These are phyloP conservation scores for Pterophyllum scalare DNA, from an alignment of 2,113 vertebrate genomes.

Conservation along the genomic window DNA sequence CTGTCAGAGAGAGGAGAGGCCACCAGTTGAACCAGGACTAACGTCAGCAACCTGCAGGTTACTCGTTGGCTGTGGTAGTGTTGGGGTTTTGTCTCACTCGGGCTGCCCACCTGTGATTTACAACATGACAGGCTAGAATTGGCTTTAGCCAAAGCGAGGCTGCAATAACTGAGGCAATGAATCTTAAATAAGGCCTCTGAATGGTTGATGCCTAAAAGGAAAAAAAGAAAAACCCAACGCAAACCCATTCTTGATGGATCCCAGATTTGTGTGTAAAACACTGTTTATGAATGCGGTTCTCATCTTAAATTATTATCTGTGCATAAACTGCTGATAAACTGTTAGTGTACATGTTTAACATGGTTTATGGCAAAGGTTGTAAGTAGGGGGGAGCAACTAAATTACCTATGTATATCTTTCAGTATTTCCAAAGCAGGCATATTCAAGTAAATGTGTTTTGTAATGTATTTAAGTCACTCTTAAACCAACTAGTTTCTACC, in stretches of 20 bases:
- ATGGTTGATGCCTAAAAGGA: background rate
- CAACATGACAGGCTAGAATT: background rate
- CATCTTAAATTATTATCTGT: background rate
- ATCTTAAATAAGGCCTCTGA: background rate
- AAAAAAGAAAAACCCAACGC: fast-evolving
- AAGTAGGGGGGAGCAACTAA: too few relatives aligned
- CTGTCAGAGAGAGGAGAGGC: background rate
- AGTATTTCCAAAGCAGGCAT: too few relatives aligned
- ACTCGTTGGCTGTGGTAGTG: background rate
- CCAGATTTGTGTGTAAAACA: background rate
- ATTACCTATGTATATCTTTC: too few relatives aligned
- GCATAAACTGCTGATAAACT: background rate
- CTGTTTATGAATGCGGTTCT: background rate
- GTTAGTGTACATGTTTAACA: too few relatives aligned
- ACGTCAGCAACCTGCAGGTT: background rate
- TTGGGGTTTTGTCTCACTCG: background rate
- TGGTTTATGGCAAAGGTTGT: too few relatives aligned
- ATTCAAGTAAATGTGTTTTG: background rate
- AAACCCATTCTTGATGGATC: background rate
- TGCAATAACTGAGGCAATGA: background rate
- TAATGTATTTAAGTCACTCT: background rate
- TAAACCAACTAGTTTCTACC: background rate
- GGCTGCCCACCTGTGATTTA: background rate
- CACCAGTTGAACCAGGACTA: background rate
- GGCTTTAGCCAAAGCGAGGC: background rate